Base-by-base conservation (phyloP, 2,113 vertebrate species). In the Brachyhypopomus occidentalis region DNA sequence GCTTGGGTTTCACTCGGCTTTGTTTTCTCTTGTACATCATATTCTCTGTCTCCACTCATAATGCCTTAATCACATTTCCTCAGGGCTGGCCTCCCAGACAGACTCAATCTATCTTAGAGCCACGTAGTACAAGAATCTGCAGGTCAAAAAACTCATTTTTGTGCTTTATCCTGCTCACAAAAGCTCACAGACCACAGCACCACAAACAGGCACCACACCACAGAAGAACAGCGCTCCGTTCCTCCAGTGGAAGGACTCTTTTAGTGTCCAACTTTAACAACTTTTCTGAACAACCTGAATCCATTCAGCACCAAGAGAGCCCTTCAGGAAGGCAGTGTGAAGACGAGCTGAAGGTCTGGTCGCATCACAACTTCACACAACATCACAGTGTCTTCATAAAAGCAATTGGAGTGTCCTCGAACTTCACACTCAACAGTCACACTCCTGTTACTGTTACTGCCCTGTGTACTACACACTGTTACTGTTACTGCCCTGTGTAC, bases 61-160 rank as follows among this genome's bases (percentile, higher is more conserved):
- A 85, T 63, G 59, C 70, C 76, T 66, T 84, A 84, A 84, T 90
- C 80, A 64, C 59, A 77, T 89, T 85, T 81, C 85, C 34, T 79
- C 60, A 27, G 27, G 75, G 69, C 30, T 80, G 34, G 41, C 19
- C 59, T 67, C 30, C 55, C 34, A 79, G 77, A 79, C 77, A 60
- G 14, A 59, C 36, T 19, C 23, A 77, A 64, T 77, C 60, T 55
- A 77, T 77, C 67, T 30, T 55, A 60, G 34, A 41, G 30, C 22
- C 19, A 12, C 8, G 9, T 27, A 20, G 52, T n/a, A 36, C 34
- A 20, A 27, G 45, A 58, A 22, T 73, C 58, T 41, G 19, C 23
- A 11, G 64, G 64, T 38, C 5, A 12, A 38, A 52, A 14, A 12
- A 9, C n/a, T 48, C 41, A 30, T 74, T 58, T 23, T 59, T 2